phyloP scores from a whole-genome alignment of 2,113 vertebrate species.

The Himantopus leucocephalus region DNA sequence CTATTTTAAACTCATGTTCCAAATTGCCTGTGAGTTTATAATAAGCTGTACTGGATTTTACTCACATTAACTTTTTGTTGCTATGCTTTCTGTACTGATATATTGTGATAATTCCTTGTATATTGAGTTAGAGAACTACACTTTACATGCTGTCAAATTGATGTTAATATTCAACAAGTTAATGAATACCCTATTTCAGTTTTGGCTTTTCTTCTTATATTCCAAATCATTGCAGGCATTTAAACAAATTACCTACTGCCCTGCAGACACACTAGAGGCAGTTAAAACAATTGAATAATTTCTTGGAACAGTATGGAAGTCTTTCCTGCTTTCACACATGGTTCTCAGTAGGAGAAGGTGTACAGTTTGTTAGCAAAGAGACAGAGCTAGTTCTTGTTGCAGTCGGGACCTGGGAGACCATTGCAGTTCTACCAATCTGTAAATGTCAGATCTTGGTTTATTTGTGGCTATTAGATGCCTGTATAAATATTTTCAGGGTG shows the following conservation, averaged over 20 bases:
- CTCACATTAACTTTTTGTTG: background rate
- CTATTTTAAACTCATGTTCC: slow-evolving; percentile 44
- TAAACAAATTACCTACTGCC: background rate
- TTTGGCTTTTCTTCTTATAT: background rate
- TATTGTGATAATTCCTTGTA: background rate
- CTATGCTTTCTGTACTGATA: background rate
- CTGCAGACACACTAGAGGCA: background rate
- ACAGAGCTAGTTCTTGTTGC: background rate
- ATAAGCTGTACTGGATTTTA: slow-evolving; percentile 8
- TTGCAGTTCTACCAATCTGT: background rate
- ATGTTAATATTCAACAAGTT: background rate
- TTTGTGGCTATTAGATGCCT: slow-evolving; percentile 37
- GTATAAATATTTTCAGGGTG: slow-evolving; percentile 54
- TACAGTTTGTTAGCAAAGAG: slow-evolving; percentile 5
- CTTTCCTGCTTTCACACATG: background rate
- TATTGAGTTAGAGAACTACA: background rate
- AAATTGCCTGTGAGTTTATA: slow-evolving; percentile 35
- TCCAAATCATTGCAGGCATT: background rate
- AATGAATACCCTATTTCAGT: slow-evolving; percentile 8
- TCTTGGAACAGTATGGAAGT: background rate
- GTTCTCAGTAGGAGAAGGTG: background rate
- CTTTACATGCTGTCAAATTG: background rate
- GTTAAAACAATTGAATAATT: slow-evolving; percentile 8
- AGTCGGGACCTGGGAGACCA: background rate
- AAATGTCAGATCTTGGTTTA: slow-evolving; percentile 60